Evolutionary conservation across 2,113 vertebrate genomes (phyloP).

Genomic region (Cariama cristata): DNA sequence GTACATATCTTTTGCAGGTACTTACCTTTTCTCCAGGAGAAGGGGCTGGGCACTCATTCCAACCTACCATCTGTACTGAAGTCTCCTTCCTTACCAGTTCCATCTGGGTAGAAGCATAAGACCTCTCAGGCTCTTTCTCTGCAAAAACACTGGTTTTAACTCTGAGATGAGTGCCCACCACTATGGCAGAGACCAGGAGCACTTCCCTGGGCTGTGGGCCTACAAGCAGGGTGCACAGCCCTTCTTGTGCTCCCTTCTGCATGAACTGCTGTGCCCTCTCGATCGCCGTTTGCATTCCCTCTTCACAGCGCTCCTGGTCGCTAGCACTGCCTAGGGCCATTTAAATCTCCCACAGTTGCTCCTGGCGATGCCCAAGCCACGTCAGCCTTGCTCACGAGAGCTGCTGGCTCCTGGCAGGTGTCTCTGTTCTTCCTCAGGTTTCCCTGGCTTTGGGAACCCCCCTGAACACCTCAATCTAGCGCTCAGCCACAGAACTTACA

Average conservation of each 20-base stretch:
- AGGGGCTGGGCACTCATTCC: too few species aligned
- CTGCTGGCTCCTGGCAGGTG: background rate
- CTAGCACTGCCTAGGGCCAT: background rate
- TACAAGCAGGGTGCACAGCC: background rate
- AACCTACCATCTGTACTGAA: too few species aligned
- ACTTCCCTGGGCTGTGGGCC: background rate
- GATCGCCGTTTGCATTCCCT: too few species aligned
- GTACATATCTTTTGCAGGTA: too few species aligned
- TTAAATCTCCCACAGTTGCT: background rate
- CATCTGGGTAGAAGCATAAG: background rate
- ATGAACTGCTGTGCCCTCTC: accelerated
- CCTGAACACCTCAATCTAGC: background rate
- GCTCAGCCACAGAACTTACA: background rate
- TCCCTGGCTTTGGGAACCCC: background rate
- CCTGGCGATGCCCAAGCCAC: background rate
- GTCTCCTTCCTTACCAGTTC: background rate
- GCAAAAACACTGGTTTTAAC: background rate
- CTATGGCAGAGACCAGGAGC: background rate
- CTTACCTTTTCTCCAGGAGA: too few species aligned
- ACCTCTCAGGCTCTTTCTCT: too few species aligned
- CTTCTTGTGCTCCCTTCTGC: too few species aligned
- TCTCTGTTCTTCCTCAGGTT: background rate
- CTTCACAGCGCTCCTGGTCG: background rate
- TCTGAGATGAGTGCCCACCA: background rate
- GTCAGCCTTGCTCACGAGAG: background rate